A percentile compares a stretch with the other conserved stretches of the same genome.
Evolutionary conservation across 2,888 invertebrate genomes (phyloP).

Genomic region (Molorchus minor): DNA sequence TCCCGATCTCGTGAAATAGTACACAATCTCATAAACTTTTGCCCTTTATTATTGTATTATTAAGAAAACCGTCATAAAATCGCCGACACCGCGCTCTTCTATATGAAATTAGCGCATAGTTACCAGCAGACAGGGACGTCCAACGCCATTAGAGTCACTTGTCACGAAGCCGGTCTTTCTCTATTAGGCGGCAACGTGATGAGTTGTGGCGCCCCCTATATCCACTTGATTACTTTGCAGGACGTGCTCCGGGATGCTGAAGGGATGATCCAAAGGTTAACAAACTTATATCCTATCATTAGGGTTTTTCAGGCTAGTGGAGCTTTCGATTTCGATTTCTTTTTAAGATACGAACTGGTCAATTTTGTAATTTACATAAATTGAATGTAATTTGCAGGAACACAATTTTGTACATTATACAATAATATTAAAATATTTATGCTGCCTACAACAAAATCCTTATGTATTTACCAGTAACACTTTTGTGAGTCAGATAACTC

Average conservation of each 20-base stretch:
- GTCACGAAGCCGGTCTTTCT: slow-evolving; percentile 49
- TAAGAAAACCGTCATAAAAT: background rate
- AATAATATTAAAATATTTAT: too few species aligned
- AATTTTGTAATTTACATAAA: too few species aligned
- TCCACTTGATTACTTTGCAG: slow-evolving; percentile 47
- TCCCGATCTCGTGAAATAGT: too few species aligned
- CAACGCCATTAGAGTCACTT: slow-evolving; percentile 50
- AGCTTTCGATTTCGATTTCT: background rate
- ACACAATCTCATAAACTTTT: too few species aligned
- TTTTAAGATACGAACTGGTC: too few species aligned
- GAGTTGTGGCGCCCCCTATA: slow-evolving; percentile 46
- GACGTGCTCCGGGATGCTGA: slow-evolving; percentile 41
- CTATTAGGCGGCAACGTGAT: slow-evolving; percentile 45
- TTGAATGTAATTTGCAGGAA: too few species aligned
- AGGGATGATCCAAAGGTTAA: slow-evolving; percentile 35
- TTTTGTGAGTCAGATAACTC: too few species aligned
- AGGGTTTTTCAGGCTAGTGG: slow-evolving; percentile 28
- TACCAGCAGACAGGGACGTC: slow-evolving; percentile 39
- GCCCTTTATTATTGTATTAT: slow-evolving; percentile 5
- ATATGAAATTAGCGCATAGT: slow-evolving; percentile 11
- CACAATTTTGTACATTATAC: too few species aligned
- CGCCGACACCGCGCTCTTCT: background rate
- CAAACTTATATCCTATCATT: slow-evolving; percentile 36
- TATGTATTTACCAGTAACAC: too few species aligned
- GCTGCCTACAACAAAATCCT: too few species aligned